Evolutionary conservation across 1,140 invertebrate genomes (phyloP).

Genomic region (Bombus waltoni): DNA sequence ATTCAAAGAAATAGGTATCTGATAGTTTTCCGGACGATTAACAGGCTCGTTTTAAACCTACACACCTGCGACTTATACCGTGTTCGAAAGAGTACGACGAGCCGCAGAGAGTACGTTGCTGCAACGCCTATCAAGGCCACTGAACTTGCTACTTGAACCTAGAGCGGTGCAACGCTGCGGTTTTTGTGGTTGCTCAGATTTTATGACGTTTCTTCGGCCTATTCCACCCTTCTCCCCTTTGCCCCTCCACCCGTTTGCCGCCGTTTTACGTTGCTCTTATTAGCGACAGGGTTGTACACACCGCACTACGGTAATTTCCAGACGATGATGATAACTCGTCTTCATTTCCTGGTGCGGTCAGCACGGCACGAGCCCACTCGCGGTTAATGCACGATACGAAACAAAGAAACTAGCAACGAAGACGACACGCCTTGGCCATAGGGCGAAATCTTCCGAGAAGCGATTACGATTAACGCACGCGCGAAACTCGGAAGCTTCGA

Average conservation of each 20-base stretch:
- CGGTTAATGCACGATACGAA: slow-evolving; percentile 64
- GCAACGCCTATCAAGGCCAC: slow-evolving; percentile 68
- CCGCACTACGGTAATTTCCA: slow-evolving; percentile 61
- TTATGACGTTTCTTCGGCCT: slow-evolving; percentile 68
- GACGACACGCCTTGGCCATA: slow-evolving; percentile 62
- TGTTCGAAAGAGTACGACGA: not conserved
- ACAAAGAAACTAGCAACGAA: slow-evolving; percentile 59
- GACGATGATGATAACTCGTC: slow-evolving; percentile 74
- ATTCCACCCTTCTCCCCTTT: not conserved
- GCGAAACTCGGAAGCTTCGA: slow-evolving; percentile 67
- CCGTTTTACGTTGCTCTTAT: slow-evolving; percentile 63
- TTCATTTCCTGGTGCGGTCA: slow-evolving; percentile 75
- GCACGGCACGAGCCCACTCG: slow-evolving; percentile 70
- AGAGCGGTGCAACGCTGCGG: slow-evolving; percentile 62
- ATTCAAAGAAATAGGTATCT: not conserved
- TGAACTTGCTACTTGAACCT: slow-evolving; percentile 76
- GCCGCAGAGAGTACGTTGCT: not conserved
- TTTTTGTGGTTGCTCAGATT: slow-evolving; percentile 74
- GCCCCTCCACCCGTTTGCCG: not conserved
- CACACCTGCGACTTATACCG: slow-evolving; percentile 11
- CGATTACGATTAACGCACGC: slow-evolving; percentile 55
- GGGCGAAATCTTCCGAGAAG: slow-evolving; percentile 70
- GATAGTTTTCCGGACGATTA: not conserved
- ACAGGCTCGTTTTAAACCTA: not conserved
- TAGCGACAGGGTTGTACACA: slow-evolving; percentile 53